A percentile compares a stretch with the other conserved stretches of the same genome.
Conservation (phyloP, 2,888 invertebrate genomes). For the Heliconius charithonia region DNA sequence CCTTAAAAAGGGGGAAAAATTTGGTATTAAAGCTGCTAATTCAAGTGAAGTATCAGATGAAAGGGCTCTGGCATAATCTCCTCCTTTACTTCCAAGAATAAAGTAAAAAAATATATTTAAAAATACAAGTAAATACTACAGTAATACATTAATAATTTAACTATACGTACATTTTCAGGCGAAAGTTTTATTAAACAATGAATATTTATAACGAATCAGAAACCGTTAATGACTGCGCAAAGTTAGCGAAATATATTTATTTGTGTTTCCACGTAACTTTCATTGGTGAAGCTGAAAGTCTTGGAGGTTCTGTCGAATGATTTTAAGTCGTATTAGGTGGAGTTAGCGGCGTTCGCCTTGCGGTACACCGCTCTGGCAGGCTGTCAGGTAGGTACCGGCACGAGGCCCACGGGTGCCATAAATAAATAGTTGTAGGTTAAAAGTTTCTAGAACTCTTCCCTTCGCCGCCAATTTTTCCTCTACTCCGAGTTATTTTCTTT, state of each 20-base stretch:
- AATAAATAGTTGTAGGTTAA: slow-evolving; percentile 74
- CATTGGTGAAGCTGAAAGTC: slow-evolving; percentile 26
- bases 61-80: too few species aligned
- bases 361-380: neutral
- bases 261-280: slow-evolving; percentile 51
- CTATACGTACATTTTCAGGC: neutral
- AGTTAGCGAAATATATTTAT: slow-evolving; percentile 54
- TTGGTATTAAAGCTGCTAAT: too few species aligned
- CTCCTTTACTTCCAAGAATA: too few species aligned
- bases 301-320: slow-evolving; percentile 14
- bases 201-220: slow-evolving; percentile 51
- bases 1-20: too few species aligned
- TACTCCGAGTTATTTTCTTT: slow-evolving; percentile 67
- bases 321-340: slow-evolving; percentile 7
- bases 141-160: slow-evolving; percentile 1
- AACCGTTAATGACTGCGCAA: slow-evolving; percentile 48
- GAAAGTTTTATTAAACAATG: slow-evolving; percentile 46
- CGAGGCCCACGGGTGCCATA: slow-evolving; percentile 67
- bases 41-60: too few species aligned
- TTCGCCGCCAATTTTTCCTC: slow-evolving; percentile 59
- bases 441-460: slow-evolving; percentile 66
- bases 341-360: neutral
- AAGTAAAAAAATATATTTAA: neutral
- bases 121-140: neutral
- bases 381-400: neutral